Percentiles rank a stretch among this genome's conserved stretches.
Conservation (phyloP, 2,888 invertebrate species). For the Volucella zonaria region DNA sequence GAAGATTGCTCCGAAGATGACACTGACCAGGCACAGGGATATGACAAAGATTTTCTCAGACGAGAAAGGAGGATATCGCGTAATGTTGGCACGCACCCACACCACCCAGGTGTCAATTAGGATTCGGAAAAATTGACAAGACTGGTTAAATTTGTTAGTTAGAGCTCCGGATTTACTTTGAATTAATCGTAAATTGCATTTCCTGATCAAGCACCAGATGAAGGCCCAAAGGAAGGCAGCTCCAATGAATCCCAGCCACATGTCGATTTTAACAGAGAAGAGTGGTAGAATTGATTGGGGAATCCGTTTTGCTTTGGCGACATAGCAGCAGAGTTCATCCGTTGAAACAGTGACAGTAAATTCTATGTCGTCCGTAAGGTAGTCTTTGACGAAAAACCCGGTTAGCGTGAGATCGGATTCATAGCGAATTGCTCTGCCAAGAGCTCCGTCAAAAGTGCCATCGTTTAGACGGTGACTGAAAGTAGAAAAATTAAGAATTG, state of each 20-base stretch:
- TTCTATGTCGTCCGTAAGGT: constrained; percentile 79
- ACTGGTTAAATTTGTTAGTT: background rate
- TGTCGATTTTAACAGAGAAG: constrained; percentile 78
- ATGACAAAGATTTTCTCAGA: constrained; percentile 81
- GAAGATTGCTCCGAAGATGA: constrained; percentile 81
- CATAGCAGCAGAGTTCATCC: constrained; percentile 82
- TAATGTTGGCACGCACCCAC: constrained; percentile 80
- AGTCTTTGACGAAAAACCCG: constrained; percentile 82
- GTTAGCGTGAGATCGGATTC: constrained; percentile 81
- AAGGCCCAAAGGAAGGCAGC: constrained; percentile 77
- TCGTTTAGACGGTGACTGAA: constrained; percentile 79
- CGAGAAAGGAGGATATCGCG: constrained; percentile 79
- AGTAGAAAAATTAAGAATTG: background rate
- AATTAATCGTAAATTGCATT: constrained; percentile 75
- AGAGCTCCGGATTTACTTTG: background rate
- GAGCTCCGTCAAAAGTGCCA: constrained; percentile 80
- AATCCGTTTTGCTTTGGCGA: constrained; percentile 81
- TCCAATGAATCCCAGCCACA: constrained; percentile 80
- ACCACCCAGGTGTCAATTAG: constrained; percentile 80
- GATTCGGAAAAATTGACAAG: constrained; percentile 75
- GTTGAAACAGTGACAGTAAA: constrained; percentile 81
- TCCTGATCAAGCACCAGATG: constrained; percentile 78
- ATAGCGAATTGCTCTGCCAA: constrained; percentile 79
- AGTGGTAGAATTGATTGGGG: constrained; percentile 82
- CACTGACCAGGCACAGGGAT: constrained; percentile 81